phyloP scores from a whole-genome alignment of 2,888 invertebrate genomes.

The Eueremaeus valkanovi region DNA sequence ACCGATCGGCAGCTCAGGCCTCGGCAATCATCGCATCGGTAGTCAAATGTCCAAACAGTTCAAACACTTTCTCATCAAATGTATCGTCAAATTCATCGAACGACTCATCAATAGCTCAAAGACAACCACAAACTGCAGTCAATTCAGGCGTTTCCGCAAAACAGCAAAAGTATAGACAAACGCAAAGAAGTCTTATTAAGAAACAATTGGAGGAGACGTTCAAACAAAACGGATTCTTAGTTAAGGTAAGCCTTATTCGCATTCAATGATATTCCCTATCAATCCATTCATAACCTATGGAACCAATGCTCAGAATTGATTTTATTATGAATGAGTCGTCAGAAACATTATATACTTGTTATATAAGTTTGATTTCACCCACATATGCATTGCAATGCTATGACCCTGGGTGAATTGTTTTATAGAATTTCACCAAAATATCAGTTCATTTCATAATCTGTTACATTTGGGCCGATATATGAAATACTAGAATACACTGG shows the following conservation, averaged over 20 bases:
- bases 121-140: background rate
- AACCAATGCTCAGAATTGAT: too few relatives aligned
- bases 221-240: conserved; percentile 77
- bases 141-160: background rate
- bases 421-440: too few relatives aligned
- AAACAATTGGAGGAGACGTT: conserved; percentile 87
- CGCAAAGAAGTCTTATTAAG: conserved; percentile 62
- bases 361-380: too few relatives aligned
- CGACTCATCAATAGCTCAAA: conserved; percentile 3
- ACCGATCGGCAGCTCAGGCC: conserved; percentile 35
- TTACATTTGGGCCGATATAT: too few relatives aligned
- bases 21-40: conserved; percentile 28
- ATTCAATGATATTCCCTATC: background rate
- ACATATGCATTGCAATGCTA: too few relatives aligned
- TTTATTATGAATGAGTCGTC: too few relatives aligned
- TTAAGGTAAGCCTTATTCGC: conserved; percentile 23
- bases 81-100: background rate
- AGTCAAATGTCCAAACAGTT: conserved; percentile 23
- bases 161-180: conserved; percentile 58
- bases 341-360: too few relatives aligned
- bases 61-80: background rate
- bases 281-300: too few relatives aligned
- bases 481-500: too few relatives aligned
- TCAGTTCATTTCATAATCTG: too few relatives aligned
- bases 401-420: too few relatives aligned